Percentiles rank a stretch among this genome's conserved stretches.
These are phyloP conservation scores for Atrichornis clamosus DNA, from an alignment of 2,113 vertebrate species.

Conservation along the genomic window DNA sequence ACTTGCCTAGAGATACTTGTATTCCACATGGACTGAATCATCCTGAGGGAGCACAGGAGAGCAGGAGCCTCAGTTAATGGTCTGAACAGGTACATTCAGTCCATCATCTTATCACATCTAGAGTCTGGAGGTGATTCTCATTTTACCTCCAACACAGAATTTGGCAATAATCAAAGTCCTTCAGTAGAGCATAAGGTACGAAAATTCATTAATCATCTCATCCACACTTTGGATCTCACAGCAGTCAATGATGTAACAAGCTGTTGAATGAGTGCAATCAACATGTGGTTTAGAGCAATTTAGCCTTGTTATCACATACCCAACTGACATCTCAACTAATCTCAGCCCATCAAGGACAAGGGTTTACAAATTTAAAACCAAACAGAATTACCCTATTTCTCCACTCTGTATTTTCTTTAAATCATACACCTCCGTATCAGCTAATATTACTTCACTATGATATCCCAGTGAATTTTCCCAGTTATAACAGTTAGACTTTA, in stretches of 20 bases:
- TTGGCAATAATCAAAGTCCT: background rate
- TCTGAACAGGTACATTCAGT: background rate
- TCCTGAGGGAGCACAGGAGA: background rate
- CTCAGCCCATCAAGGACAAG: background rate
- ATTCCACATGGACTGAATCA: background rate
- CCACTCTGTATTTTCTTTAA: background rate
- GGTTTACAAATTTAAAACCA: background rate
- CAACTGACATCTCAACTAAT: background rate
- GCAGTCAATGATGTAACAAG: background rate
- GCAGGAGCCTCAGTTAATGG: background rate
- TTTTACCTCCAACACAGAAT: background rate
- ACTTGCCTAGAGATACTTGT: background rate
- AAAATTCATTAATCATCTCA: background rate
- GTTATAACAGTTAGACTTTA: background rate
- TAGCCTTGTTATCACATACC: background rate
- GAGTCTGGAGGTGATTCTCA: background rate
- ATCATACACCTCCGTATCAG: background rate
- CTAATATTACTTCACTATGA: background rate
- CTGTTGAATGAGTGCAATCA: background rate
- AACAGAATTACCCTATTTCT: background rate
- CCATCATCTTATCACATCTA: background rate
- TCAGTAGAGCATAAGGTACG: background rate
- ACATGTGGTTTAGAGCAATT: background rate
- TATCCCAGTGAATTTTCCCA: background rate
- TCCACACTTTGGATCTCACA: background rate